phyloP scores from a whole-genome alignment of 2,888 invertebrate genomes.

The Pristionchus japonicus region DNA sequence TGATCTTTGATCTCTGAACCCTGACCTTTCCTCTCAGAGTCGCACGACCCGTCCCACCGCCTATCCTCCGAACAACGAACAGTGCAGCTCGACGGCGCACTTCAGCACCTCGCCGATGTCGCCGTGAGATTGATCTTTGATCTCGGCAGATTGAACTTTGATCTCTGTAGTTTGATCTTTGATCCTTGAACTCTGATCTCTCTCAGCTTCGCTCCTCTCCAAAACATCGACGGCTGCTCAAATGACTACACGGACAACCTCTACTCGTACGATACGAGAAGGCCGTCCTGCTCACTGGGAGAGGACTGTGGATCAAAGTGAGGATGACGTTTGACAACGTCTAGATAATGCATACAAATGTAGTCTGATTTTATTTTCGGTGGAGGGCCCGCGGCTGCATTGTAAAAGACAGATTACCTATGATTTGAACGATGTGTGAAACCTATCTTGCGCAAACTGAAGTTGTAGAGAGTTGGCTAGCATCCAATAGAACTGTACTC shows the following conservation, averaged over 20 bases:
- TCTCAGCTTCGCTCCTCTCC: conserved; percentile 31
- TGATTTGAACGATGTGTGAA: too few species aligned
- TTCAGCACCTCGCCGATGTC: conserved; percentile 28
- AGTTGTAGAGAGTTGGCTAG: too few species aligned
- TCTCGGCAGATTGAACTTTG: conserved; percentile 4
- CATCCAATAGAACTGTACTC: too few species aligned
- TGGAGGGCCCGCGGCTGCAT: too few species aligned
- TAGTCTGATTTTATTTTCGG: too few species aligned
- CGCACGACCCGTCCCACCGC: not conserved
- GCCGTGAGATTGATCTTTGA: conserved; percentile 27
- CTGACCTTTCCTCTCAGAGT: too few species aligned
- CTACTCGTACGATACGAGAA: conserved; percentile 42
- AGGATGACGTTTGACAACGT: not conserved
- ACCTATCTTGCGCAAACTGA: too few species aligned
- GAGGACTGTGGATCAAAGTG: conserved; percentile 40
- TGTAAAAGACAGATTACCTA: too few species aligned
- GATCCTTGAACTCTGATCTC: too few species aligned
- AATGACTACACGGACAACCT: conserved; percentile 50
- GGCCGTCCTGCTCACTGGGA: conserved; percentile 35
- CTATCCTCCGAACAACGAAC: conserved; percentile 18
- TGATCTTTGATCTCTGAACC: conserved; percentile 11
- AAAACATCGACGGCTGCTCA: conserved; percentile 47
- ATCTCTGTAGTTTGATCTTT: not conserved
- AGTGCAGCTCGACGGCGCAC: conserved; percentile 33
- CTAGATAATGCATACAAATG: too few species aligned